Evolutionary conservation across 2,797 vertebrate species (phyloP).

Genomic region (Pelochelys cantorii): DNA sequence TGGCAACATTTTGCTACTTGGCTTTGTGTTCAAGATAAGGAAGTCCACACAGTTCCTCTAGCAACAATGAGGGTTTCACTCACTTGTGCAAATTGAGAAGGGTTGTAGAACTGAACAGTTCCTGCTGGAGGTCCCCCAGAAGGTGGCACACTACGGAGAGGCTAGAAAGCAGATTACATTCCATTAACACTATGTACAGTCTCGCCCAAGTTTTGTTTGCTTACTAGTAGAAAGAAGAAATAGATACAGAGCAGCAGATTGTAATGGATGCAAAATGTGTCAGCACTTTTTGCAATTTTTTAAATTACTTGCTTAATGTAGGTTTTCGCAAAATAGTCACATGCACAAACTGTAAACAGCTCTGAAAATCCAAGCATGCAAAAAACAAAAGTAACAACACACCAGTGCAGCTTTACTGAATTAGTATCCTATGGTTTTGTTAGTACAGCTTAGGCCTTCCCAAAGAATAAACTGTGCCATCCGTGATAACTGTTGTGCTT

Average conservation of each 20-base stretch:
- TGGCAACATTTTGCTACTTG: not conserved
- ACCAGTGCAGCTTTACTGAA: not conserved
- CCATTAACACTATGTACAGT: not conserved
- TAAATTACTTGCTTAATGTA: not conserved
- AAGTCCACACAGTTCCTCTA: not conserved
- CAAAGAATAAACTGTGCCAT: not conserved
- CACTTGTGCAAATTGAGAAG: conserved; percentile 93
- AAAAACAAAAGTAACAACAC: conserved; percentile 10
- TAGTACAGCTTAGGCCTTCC: conserved; percentile 21
- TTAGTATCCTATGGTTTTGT: conserved; percentile 43
- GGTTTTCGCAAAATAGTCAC: conserved; percentile 31
- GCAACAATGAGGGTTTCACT: not conserved
- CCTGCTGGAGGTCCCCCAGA: conserved; percentile 78
- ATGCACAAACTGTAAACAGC: conserved; percentile 44
- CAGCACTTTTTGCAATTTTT: not conserved
- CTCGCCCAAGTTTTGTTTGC: not conserved
- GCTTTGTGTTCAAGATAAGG: not conserved
- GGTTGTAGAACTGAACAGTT: conserved; percentile 91
- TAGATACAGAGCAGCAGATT: not conserved
- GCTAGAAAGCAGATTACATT: conserved; percentile 76
- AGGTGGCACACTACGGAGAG: conserved; percentile 51
- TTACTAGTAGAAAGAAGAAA: not conserved
- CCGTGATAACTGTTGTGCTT: not conserved
- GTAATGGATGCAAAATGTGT: conserved; percentile 26
- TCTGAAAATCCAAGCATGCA: conserved; percentile 56